Conservation (phyloP, 2,888 invertebrate genomes). For the Dinocampus coccinellae region DNA sequence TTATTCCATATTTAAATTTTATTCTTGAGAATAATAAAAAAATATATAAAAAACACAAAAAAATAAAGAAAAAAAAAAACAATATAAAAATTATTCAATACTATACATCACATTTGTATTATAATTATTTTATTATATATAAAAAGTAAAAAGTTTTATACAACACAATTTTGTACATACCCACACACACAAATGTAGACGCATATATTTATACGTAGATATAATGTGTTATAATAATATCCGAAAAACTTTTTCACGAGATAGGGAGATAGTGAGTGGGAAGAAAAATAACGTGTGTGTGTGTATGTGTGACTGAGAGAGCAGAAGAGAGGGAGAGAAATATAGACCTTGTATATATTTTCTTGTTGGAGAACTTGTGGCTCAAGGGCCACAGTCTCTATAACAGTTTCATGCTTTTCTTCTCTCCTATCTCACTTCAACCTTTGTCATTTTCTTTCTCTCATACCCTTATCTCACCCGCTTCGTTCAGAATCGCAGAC, state of each 20-base stretch:
- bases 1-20: too few relatives aligned
- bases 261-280: too few relatives aligned
- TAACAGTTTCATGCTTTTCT: background rate
- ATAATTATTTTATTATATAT: background rate
- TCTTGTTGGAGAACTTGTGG: background rate
- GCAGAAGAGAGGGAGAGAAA: too few relatives aligned
- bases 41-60: too few relatives aligned
- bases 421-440: background rate
- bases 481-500: background rate
- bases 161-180: background rate
- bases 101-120: too few relatives aligned
- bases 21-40: too few relatives aligned
- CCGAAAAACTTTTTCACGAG: background rate
- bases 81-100: too few relatives aligned
- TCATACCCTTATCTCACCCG: background rate
- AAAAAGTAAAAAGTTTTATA: background rate
- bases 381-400: background rate
- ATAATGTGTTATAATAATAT: background rate
- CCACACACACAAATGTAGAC: background rate
- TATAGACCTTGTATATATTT: background rate
- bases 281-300: background rate
- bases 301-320: too few relatives aligned
- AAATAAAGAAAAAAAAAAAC: too few relatives aligned
- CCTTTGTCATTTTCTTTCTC: background rate
- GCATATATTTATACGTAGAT: background rate